These are phyloP conservation scores for Meganola albula DNA, from an alignment of 2,888 invertebrate genomes.

Conservation along the genomic window DNA sequence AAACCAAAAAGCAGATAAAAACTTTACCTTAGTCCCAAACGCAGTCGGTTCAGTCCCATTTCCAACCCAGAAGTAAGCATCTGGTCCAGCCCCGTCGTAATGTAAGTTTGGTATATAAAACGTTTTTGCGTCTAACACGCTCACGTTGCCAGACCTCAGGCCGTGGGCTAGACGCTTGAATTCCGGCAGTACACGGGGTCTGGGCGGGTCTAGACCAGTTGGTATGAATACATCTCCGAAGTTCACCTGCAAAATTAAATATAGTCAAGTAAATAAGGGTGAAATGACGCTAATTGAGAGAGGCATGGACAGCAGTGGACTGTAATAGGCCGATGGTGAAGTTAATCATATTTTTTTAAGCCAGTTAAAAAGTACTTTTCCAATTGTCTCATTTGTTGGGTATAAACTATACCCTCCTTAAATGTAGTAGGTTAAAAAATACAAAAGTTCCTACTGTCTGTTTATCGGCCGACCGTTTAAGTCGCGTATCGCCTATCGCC, in stretches of 20 bases:
- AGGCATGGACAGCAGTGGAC: too few relatives aligned
- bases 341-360: too few relatives aligned
- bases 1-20: not conserved
- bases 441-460: too few relatives aligned
- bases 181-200: conserved; percentile 88
- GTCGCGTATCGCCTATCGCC: too few relatives aligned
- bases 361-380: too few relatives aligned
- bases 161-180: conserved; percentile 93
- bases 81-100: conserved; percentile 94
- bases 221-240: conserved; percentile 93
- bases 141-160: conserved; percentile 92
- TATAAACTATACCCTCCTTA: too few relatives aligned
- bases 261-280: too few relatives aligned
- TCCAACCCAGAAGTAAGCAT: conserved; percentile 97
- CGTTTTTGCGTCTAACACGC: conserved; percentile 93
- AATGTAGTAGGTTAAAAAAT: too few relatives aligned
- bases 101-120: conserved; percentile 95
- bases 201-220: conserved; percentile 85
- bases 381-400: too few relatives aligned
- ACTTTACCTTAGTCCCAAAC: conserved; percentile 85
- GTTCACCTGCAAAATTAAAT: too few relatives aligned
- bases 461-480: too few relatives aligned
- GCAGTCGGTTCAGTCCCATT: conserved; percentile 88
- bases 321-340: too few relatives aligned
- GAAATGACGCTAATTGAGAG: not conserved